phyloP scores from a whole-genome alignment of 2,797 vertebrate genomes.

The Halcyon smyrnensis region DNA sequence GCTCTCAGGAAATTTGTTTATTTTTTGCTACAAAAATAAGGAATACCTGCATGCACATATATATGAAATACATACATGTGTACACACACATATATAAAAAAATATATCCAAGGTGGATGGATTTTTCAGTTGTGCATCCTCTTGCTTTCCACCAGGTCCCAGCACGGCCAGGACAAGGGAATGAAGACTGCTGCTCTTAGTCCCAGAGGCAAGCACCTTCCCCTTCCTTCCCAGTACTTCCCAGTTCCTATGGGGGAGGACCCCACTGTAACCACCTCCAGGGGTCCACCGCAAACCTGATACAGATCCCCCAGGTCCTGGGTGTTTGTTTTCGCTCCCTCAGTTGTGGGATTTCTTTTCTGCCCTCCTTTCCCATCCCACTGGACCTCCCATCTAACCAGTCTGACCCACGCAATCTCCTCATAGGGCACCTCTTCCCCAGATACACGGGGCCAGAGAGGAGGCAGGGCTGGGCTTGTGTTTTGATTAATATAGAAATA shows the following conservation, averaged over 20 bases:
- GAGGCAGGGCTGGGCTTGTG: background rate
- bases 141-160: rapidly evolving
- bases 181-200: background rate
- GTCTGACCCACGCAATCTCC: rapidly evolving
- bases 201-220: background rate
- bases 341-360: background rate
- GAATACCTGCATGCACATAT: background rate
- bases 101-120: background rate
- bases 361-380: too few species aligned
- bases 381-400: background rate
- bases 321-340: background rate
- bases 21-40: background rate
- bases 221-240: background rate
- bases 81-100: background rate
- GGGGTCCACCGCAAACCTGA: background rate
- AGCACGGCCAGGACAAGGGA: rapidly evolving
- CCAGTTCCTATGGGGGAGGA: background rate
- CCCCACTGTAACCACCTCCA: rapidly evolving
- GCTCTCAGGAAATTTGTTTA: background rate
- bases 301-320: background rate
- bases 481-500: slow-evolving; percentile 77
- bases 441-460: background rate
- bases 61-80: background rate
- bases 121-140: background rate
- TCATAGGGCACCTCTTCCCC: rapidly evolving